Conservation (phyloP, 2,888 invertebrate species). For the Scelioninae gen. 2 region DNA sequence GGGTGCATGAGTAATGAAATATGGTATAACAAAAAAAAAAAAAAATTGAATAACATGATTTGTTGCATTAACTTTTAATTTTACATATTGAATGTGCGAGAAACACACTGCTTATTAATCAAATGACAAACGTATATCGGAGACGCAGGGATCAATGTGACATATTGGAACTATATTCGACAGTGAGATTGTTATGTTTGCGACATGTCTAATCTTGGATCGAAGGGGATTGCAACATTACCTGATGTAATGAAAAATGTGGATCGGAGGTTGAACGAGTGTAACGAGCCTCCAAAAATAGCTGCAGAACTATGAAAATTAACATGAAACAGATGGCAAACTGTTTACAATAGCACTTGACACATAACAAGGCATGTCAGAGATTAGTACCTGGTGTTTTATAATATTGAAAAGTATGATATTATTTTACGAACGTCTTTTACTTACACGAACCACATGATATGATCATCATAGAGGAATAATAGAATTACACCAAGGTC, state of each 20-base stretch:
- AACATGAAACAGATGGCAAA: constrained; percentile 54
- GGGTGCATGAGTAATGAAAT: no score
- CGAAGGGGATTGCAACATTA: constrained; percentile 11
- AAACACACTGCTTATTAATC: background rate
- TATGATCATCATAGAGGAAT: no score
- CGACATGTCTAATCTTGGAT: background rate
- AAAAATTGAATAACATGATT: background rate
- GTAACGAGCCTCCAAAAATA: constrained; percentile 53
- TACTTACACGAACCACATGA: no score
- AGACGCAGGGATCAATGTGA: background rate
- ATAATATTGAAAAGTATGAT: no score
- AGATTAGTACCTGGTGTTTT: no score
- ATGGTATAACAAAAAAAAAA: no score
- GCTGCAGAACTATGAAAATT: constrained; percentile 50
- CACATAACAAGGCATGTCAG: constrained; percentile 30
- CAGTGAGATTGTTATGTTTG: background rate
- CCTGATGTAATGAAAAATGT: constrained; percentile 21
- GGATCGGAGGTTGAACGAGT: constrained; percentile 1
- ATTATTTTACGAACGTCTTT: no score
- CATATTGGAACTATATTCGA: background rate
- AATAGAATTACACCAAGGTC: no score
- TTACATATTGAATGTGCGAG: background rate
- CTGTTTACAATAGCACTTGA: constrained; percentile 31
- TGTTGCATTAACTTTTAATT: background rate
- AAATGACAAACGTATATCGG: background rate